phyloP scores from a whole-genome alignment of 2,113 vertebrate genomes.

The Gopherus evgoodei region DNA sequence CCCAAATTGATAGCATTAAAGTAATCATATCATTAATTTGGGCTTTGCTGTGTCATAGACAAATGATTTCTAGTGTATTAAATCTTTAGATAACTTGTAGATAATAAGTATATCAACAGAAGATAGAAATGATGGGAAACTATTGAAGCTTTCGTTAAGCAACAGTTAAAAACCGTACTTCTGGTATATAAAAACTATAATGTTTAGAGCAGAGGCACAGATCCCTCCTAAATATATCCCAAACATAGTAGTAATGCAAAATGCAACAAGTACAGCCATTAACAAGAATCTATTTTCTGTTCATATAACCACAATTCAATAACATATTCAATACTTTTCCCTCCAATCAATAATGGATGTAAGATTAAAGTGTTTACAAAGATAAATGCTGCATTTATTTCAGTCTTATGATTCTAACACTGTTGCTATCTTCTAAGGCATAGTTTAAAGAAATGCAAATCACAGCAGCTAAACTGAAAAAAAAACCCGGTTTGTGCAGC shows the following conservation, averaged over 20 bases:
- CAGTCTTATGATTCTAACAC: neutral
- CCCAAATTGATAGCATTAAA: neutral
- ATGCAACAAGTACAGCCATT: neutral
- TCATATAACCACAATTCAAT: constrained; percentile 35
- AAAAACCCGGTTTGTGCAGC: constrained; percentile 42
- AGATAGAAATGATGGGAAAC: neutral
- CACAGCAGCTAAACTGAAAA: neutral
- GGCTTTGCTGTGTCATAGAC: neutral
- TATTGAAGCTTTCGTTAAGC: neutral
- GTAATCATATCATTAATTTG: neutral
- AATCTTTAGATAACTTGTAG: neutral
- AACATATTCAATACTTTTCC: neutral
- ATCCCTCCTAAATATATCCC: neutral
- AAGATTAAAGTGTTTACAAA: constrained; percentile 40
- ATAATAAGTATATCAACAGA: neutral
- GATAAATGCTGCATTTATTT: constrained; percentile 50
- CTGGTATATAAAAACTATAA: neutral
- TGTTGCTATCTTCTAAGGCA: neutral
- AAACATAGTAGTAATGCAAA: neutral
- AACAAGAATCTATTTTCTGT: constrained; percentile 16
- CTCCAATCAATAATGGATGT: constrained; percentile 1
- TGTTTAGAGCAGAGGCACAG: neutral
- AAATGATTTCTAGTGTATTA: neutral
- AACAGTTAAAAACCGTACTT: neutral
- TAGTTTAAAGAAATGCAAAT: constrained; percentile 63